Evolutionary conservation across 2,888 invertebrate species (phyloP), one percentile per base, ranked within the genome.

Genomic region (Mesochorus sp.): DNA sequence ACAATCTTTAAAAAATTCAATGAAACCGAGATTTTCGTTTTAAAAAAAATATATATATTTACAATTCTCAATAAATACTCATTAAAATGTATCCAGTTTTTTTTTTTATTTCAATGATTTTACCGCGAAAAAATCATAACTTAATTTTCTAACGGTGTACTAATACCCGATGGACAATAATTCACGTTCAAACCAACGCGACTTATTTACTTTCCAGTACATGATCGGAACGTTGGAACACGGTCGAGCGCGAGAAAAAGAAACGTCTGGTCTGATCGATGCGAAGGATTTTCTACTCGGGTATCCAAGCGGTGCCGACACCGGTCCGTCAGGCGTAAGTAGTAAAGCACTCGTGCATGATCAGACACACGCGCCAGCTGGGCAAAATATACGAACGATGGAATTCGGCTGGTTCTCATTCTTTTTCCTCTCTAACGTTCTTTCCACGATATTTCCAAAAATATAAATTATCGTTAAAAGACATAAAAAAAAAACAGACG

Each of bases 281-380:
- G 31, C 12, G n/a, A 53, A 14, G 74, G 42, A 17, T 53, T 47
- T 53, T 67, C 74, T 34, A 67, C 74, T 74, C 67, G 44, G 51
- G 51, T 67, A 74, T 61, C 67, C 74, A 61, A 74, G 74, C 67
- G 61, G 74, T 67, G 67, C 67, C 74, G 57, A 74, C 67, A 59
- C 42, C 67, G 28, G 59, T 61, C 59, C 67, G 67, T 74, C 74
- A 74, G 51, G 67, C 74, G 74, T 67, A 74, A 74, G 74, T 74
- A 74, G 67, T 67, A 47, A 74, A 53, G 42, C 61, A 74, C 59
- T 67, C 74, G 74, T 67, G 74, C 74, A 37, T 74, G 61, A 53
- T 59, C 53, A 67, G 67, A 34, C 67, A n/a, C n/a, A 51, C 42
- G 74, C 51, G 67, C 67, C 74, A 74, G 66, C 59, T 67, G 74